Conservation (phyloP, 2,888 invertebrate genomes). For the Theretra japonica region DNA sequence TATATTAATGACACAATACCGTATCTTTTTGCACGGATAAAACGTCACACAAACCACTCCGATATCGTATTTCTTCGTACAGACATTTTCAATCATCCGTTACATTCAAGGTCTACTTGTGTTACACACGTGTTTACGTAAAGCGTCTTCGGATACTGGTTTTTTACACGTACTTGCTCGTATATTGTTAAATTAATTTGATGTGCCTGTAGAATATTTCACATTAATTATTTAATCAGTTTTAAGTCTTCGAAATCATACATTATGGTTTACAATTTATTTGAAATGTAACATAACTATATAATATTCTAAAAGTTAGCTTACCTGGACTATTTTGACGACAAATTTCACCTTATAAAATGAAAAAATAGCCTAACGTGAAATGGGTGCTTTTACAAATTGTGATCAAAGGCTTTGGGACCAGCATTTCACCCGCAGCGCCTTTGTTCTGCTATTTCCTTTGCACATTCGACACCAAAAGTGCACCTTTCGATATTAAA, state of each 20-base stretch:
- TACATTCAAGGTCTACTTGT: conserved; percentile 12
- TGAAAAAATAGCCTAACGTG: not conserved
- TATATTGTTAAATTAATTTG: not conserved
- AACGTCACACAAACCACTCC: not conserved
- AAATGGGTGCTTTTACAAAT: not conserved
- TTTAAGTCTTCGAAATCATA: no score
- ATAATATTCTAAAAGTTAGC: no score
- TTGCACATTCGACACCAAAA: conserved; percentile 10
- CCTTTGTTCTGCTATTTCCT: not conserved
- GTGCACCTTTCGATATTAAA: not conserved
- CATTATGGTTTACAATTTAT: no score
- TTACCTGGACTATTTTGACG: no score
- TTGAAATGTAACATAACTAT: no score
- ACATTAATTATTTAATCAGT: not conserved
- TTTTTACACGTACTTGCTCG: not conserved
- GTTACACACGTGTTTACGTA: not conserved
- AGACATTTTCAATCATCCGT: conserved; percentile 3
- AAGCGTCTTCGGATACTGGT: not conserved
- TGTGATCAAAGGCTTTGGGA: not conserved
- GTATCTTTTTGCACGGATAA: conserved; percentile 10
- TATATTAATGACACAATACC: conserved; percentile 6
- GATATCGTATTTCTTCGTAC: not conserved
- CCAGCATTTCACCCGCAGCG: not conserved
- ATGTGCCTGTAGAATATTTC: not conserved
- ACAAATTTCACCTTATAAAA: not conserved